Evolutionary conservation across 2,888 invertebrate species (phyloP).

Genomic region (Nowickia ferox): DNA sequence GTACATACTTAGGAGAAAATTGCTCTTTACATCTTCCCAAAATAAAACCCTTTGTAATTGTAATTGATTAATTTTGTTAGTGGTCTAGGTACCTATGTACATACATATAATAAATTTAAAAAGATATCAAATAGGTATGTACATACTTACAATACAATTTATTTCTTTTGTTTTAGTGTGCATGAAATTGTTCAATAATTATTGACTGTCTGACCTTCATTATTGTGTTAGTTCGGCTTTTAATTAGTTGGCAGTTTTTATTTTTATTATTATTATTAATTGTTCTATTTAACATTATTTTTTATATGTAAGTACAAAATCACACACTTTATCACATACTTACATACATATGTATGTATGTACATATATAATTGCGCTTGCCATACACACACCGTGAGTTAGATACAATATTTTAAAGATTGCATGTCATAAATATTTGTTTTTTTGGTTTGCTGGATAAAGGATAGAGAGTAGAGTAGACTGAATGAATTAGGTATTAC

Average conservation of each 20-base stretch:
- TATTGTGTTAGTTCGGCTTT: conserved; percentile 17
- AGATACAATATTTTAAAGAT: conserved; percentile 7
- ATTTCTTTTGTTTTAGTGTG: conserved; percentile 16
- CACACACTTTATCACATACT: conserved; percentile 50
- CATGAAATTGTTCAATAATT: not conserved
- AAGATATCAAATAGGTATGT: not conserved
- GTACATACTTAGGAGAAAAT: too few relatives aligned
- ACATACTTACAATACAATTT: not conserved
- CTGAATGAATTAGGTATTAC: not conserved
- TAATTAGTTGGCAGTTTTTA: conserved; percentile 17
- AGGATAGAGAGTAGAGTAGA: not conserved
- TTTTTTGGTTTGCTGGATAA: not conserved
- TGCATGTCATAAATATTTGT: conserved; percentile 48
- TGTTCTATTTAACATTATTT: not conserved
- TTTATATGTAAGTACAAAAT: not conserved
- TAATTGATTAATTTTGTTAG: conserved; percentile 39
- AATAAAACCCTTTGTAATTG: not conserved
- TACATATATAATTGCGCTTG: not conserved
- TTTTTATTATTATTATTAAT: not conserved
- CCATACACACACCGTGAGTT: not conserved
- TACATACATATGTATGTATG: conserved; percentile 7
- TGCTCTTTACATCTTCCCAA: not conserved
- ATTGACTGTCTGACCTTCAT: not conserved
- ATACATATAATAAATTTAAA: conserved; percentile 6
- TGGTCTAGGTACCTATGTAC: not conserved